Evolutionary conservation across 2,113 vertebrate species (phyloP).

Genomic region (Synodontis membranacea): DNA sequence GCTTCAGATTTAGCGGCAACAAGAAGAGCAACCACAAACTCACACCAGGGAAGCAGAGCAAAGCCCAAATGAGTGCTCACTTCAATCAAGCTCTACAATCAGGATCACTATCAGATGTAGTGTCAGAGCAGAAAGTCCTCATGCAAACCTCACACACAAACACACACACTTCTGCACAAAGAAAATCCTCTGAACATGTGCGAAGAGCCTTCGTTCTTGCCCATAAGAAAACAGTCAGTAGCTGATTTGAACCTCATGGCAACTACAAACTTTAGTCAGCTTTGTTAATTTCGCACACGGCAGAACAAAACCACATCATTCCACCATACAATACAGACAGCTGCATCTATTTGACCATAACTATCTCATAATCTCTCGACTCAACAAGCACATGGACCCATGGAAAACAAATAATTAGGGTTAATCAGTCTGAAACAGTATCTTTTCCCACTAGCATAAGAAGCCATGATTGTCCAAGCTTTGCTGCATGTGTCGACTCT

Average conservation of each 20-base stretch:
- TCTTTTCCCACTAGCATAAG: not conserved
- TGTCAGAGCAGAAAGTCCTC: not conserved
- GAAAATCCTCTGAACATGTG: not conserved
- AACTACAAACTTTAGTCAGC: not conserved
- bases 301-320: not conserved
- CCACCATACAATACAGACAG: not conserved
- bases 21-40: not conserved
- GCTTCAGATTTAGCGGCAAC: conserved; percentile 36
- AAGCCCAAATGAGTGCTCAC: not conserved
- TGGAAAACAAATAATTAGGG: not conserved
- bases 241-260: conserved; percentile 20
- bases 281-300: not conserved
- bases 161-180: not conserved
- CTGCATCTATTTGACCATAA: not conserved
- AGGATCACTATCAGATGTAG: not conserved
- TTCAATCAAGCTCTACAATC: not conserved
- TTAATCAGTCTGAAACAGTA: conserved; percentile 1
- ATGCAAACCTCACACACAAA: not conserved
- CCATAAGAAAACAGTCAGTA: not conserved
- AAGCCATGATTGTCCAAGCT: not conserved
- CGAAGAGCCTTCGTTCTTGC: not conserved
- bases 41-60: not conserved
- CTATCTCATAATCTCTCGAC: not conserved
- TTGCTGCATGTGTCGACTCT: not conserved
- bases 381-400: not conserved